Evolutionary conservation across 2,888 invertebrate genomes (phyloP), one percentile per base, ranked within the genome.

Genomic region (Lasioglossum oenotherae): DNA sequence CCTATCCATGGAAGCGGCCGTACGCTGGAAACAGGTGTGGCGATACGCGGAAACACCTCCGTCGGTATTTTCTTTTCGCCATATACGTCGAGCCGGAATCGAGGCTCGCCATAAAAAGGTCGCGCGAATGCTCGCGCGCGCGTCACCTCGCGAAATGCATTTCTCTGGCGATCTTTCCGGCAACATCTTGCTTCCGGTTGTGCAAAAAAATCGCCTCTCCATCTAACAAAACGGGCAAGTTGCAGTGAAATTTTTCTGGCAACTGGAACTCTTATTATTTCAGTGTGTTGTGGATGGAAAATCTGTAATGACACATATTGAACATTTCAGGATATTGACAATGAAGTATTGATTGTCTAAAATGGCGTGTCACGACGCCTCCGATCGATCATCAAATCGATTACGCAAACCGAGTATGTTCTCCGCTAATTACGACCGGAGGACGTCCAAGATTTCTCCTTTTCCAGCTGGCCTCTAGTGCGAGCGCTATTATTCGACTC

Each of bases 21-120:
- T 67, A 35, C 35, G 73, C n/a, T 80, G 80, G 31, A 67, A 67
- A 74, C 75, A 60, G 82, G 87, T 86, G 83, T 85, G 82, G 78
- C 78, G 38, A 67, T 80, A 67, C 73, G 49, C 76, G 75, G 80
- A 78, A 73, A 84, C 74, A 38, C n/a, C 46, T 60, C 31, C 46
- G 12, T 60, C 5, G 44, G 74, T 31, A 78, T 81, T 86, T 85
- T 81, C 85, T 86, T 86, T 84, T 74, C 74, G 35, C 85, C 80
- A 74, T 85, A 86, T 69, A 69, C 31, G 84, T 27, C 44, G 67
- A 57, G 35, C 41, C 74, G 74, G 78, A 67, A 80, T 86, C 85
- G 78, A 75, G 81, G 75, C 80, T 77, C 78, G 67, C 85, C 85
- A 67, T 86, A 86, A 78, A 60, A 76, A 85, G 85, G 74, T 35